These are phyloP conservation scores for Cephus cinctus DNA, from an alignment of 1,140 invertebrate species.

Conservation along the genomic window DNA sequence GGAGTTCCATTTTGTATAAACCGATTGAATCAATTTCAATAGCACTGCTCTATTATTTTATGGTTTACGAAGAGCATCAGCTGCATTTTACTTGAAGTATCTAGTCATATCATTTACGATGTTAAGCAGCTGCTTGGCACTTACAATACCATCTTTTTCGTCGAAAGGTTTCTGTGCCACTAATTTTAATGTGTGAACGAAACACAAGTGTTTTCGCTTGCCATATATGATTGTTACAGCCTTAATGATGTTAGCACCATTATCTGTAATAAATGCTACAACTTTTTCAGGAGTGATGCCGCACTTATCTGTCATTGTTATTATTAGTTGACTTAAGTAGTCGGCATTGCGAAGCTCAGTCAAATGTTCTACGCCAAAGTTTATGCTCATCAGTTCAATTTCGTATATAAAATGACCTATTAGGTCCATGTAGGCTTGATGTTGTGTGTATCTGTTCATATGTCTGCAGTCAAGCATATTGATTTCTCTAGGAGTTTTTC, in stretches of 20 bases:
- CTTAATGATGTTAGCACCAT: conserved; percentile 42
- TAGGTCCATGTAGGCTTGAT: background rate
- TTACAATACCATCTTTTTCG: background rate
- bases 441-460: background rate
- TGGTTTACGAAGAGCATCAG: background rate
- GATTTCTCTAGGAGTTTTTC: background rate
- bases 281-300: conserved; percentile 30
- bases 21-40: background rate
- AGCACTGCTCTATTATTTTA: background rate
- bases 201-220: conserved; percentile 32
- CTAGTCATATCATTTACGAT: background rate
- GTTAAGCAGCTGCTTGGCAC: background rate
- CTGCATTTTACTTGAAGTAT: background rate
- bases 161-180: background rate
- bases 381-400: background rate
- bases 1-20: conserved; percentile 28
- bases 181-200: conserved; percentile 8
- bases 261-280: conserved; percentile 34
- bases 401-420: background rate
- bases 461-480: background rate
- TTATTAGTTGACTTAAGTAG: conserved; percentile 30
- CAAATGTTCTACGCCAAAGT: conserved; percentile 25
- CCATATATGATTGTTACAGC: conserved; percentile 37
- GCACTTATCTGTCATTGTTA: conserved; percentile 30
- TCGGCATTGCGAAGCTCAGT: conserved; percentile 32